phyloP scores from a whole-genome alignment of 2,888 invertebrate species.

The Neocrepidodera transversa region DNA sequence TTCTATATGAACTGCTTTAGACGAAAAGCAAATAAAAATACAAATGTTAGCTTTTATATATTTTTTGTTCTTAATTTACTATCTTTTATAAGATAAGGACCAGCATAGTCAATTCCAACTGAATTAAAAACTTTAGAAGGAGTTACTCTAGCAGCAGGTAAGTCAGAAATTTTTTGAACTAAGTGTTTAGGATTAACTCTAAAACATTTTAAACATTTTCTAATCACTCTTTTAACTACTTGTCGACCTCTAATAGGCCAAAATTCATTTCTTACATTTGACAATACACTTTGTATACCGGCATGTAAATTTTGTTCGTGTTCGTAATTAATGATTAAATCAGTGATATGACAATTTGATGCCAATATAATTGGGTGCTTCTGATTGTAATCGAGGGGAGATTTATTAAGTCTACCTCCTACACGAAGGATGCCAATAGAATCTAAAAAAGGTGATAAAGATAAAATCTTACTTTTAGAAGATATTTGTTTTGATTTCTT shows the following conservation, averaged over 20 bases:
- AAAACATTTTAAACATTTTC: constrained; percentile 11
- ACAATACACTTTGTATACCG: constrained; percentile 1
- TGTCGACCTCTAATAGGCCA: constrained; percentile 15
- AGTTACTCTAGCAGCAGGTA: constrained; percentile 9
- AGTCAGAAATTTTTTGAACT: constrained; percentile 11
- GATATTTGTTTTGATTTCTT: neutral
- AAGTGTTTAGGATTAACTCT: neutral
- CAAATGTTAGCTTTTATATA: constrained; percentile 18
- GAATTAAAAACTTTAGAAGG: constrained; percentile 1
- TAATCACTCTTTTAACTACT: constrained; percentile 2
- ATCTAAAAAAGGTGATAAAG: constrained; percentile 14
- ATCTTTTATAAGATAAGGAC: too few species aligned
- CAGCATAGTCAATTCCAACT: neutral
- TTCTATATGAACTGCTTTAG: constrained; percentile 24
- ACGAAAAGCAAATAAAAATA: constrained; percentile 28
- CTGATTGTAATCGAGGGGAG: neutral
- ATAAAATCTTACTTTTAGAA: constrained; percentile 7
- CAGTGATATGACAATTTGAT: constrained; percentile 4
- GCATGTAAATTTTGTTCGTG: constrained; percentile 9
- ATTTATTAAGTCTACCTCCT: constrained; percentile 6
- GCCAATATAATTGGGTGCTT: constrained; percentile 15
- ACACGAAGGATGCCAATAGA: neutral
- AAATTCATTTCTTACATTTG: constrained; percentile 3
- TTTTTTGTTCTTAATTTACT: neutral
- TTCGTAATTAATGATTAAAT: constrained; percentile 1